Conservation (phyloP, 2,113 vertebrate species). For the Aspiorhynchus laticeps region DNA sequence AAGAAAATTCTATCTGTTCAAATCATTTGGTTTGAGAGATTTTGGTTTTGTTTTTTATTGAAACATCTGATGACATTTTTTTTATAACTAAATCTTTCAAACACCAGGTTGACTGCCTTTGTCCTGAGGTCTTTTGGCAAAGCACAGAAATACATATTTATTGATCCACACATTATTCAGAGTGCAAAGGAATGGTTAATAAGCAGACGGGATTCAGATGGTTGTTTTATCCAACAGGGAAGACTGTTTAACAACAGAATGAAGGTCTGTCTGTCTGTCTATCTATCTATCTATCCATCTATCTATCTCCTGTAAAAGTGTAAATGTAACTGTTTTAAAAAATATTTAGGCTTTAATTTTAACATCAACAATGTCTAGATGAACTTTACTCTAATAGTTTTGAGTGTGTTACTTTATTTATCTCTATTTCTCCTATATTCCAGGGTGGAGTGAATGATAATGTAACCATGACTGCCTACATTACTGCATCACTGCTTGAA, state of each 20-base stretch:
- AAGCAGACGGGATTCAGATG: constrained; percentile 68
- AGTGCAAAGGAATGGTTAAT: constrained; percentile 72
- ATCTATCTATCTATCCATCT: not conserved
- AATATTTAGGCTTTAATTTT: too few relatives aligned
- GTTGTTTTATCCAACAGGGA: constrained; percentile 79
- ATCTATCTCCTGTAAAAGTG: too few relatives aligned
- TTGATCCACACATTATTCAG: constrained; percentile 63
- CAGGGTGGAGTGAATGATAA: constrained; percentile 82
- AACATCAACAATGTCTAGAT: not conserved
- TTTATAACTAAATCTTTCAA: not conserved
- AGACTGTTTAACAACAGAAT: constrained; percentile 79
- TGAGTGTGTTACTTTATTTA: not conserved
- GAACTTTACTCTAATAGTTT: not conserved
- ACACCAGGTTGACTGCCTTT: constrained; percentile 82
- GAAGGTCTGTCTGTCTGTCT: constrained; percentile 68
- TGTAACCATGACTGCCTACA: constrained; percentile 79
- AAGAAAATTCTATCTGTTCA: not conserved
- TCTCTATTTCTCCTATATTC: not conserved
- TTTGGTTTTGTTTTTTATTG: not conserved
- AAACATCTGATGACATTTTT: not conserved
- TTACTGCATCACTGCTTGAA: constrained; percentile 76
- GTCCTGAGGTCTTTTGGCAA: constrained; percentile 76
- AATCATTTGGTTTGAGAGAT: not conserved
- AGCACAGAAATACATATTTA: constrained; percentile 71
- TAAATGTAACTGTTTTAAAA: too few relatives aligned